These are phyloP conservation scores for Limenitis camilla DNA, from an alignment of 2,888 invertebrate species.

Conservation along the genomic window DNA sequence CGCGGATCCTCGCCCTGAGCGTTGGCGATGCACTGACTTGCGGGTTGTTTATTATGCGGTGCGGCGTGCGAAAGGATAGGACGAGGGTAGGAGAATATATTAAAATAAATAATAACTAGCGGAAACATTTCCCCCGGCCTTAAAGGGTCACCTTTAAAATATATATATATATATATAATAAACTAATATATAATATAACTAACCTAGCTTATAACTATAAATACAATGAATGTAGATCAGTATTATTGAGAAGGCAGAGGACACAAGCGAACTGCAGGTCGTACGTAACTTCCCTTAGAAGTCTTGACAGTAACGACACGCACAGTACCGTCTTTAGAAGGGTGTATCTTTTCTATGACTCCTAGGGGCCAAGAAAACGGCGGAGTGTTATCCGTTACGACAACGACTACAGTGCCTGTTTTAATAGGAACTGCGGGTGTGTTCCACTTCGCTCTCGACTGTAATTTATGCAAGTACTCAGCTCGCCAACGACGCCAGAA, in stretches of 20 bases:
- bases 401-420: slow-evolving; percentile 9
- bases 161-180: too few species aligned
- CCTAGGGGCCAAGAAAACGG: slow-evolving; percentile 16
- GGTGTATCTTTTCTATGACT: slow-evolving; percentile 2
- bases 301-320: slow-evolving; percentile 13
- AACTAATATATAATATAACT: too few species aligned
- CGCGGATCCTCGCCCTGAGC: too few species aligned
- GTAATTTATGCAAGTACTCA: slow-evolving; percentile 16
- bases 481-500: slow-evolving; percentile 16
- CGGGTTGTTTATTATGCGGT: too few species aligned
- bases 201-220: background rate
- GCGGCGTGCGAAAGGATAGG: too few species aligned
- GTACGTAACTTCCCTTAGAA: slow-evolving; percentile 7
- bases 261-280: slow-evolving; percentile 7
- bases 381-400: slow-evolving; percentile 14
- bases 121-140: too few species aligned
- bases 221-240: background rate
- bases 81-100: too few species aligned
- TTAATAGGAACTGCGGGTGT: slow-evolving; percentile 1
- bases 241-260: slow-evolving; percentile 8
- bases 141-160: too few species aligned
- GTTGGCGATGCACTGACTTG: too few species aligned
- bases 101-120: too few species aligned
- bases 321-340: slow-evolving; percentile 9
- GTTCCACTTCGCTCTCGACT: slow-evolving; percentile 18